Evolutionary conservation across 2,888 invertebrate species (phyloP), one percentile per base, ranked within the genome.

Genomic region (Tuberolachnus salignus): DNA sequence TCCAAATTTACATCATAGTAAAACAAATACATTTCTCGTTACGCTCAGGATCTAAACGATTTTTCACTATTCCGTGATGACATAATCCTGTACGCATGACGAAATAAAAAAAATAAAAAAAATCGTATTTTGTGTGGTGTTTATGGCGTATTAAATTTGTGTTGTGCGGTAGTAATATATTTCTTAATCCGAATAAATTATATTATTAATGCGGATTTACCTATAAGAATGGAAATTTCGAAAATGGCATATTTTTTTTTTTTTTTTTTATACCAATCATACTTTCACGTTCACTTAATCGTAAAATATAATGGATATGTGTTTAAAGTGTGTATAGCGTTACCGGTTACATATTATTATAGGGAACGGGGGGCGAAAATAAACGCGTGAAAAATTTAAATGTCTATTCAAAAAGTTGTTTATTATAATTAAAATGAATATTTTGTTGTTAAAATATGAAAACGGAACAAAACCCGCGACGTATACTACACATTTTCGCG

Each of bases 401-500:
- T 4, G 11, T 51, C 34, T 11, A 11, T 72, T 61, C 34, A 49
- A 72, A 72, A 61, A 72, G 46, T 73, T 63, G 72, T 73, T 73
- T 73, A 73, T 73, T 51, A 26, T 63, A 63, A 73, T 73, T 61
- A 61, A 61, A 63, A 51, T 2, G 51, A 61, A 51, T 51, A 63
- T 51, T 63, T 73, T 21, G 51, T 49, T 14, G 61, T 49, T 44
- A 61, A 49, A 72, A 49, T 46, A 34, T 10, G 42, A 49, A 49
- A 49, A 51, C 16, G 26, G n/a, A 23, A 21, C 19, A 26, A n/a
- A n/a, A 26, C 11, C 26, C 26, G 1, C 26, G n/a, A 51, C 4
- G 26, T 44, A 44, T 3, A n/a, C 26, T 13, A 34, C 23, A n/a
- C n/a, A 51, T 67, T 16, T 23, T 51, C 1, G 49, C n/a, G 16